A percentile compares a stretch with the other conserved stretches of the same genome.
Evolutionary conservation across 2,888 invertebrate genomes (phyloP).

Genomic region (Meiosimyza decipiens): DNA sequence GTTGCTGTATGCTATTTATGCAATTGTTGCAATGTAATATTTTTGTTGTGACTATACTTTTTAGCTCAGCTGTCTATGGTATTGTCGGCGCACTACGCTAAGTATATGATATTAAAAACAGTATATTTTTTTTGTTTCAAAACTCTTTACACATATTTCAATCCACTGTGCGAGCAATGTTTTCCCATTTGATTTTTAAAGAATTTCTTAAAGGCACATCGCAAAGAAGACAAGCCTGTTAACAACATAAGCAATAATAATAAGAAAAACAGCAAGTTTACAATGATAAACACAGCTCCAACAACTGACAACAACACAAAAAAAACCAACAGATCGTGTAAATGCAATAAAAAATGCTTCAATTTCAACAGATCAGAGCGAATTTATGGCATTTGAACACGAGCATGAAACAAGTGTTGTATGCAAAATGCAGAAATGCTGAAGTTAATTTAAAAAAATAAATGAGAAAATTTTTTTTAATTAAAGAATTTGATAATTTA

Average conservation of each 20-base stretch:
- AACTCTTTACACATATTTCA: not conserved
- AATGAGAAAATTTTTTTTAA: not conserved
- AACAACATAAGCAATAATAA: not conserved
- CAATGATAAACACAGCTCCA: not conserved
- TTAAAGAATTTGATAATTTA: too few species aligned
- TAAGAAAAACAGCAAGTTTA: not conserved
- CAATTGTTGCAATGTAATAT: too few species aligned
- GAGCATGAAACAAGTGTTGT: not conserved
- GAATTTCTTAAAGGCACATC: not conserved
- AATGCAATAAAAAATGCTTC: constrained; percentile 15
- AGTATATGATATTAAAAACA: too few species aligned
- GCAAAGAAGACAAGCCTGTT: constrained; percentile 5
- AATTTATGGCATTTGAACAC: constrained; percentile 15
- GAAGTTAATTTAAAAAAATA: not conserved
- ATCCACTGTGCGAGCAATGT: constrained; percentile 8
- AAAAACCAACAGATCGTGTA: constrained; percentile 10
- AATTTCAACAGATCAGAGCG: constrained; percentile 4
- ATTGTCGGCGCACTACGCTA: too few species aligned
- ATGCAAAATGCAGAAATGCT: not conserved
- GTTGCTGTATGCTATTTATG: too few species aligned
- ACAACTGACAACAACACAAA: not conserved
- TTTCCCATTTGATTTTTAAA: not conserved
- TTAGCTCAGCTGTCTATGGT: too few species aligned
- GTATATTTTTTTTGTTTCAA: not conserved
- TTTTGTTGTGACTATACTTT: too few species aligned